Conservation (phyloP, 2,888 invertebrate species). For the Rutpela maculata region DNA sequence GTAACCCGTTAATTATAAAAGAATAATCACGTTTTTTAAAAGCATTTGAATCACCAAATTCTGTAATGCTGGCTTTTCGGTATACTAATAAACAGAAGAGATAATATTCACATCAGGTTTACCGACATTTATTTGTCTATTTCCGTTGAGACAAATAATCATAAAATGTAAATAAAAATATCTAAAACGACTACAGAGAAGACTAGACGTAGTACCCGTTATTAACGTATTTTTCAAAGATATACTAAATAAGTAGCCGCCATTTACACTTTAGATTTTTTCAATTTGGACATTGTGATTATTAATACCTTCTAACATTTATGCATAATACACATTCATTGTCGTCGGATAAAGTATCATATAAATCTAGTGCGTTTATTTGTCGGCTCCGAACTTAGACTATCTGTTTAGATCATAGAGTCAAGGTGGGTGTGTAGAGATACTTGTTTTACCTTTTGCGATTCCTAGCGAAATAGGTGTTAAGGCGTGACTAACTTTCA, state of each 20-base stretch:
- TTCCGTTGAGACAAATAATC: too few species aligned
- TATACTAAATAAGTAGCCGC: neutral
- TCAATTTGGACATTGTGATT: neutral
- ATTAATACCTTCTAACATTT: constrained; percentile 27
- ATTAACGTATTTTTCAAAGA: too few species aligned
- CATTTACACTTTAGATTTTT: constrained; percentile 13
- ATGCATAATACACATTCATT: constrained; percentile 32
- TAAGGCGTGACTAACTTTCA: constrained; percentile 63
- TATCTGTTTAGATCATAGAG: constrained; percentile 41
- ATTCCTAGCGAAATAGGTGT: constrained; percentile 59
- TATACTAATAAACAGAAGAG: too few species aligned
- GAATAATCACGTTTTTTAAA: too few species aligned
- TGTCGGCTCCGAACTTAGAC: constrained; percentile 31
- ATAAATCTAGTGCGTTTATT: constrained; percentile 39
- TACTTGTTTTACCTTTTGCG: constrained; percentile 59
- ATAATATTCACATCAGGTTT: too few species aligned
- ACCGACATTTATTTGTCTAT: too few species aligned
- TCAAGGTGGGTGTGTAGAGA: constrained; percentile 56
- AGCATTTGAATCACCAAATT: too few species aligned
- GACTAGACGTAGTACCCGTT: too few species aligned
- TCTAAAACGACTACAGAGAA: neutral
- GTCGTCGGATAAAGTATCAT: constrained; percentile 38
- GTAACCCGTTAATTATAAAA: too few species aligned
- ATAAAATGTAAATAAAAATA: neutral
- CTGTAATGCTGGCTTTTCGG: too few species aligned